Conservation (phyloP, 2,888 invertebrate species). For the Macrosoma leucophasiata region DNA sequence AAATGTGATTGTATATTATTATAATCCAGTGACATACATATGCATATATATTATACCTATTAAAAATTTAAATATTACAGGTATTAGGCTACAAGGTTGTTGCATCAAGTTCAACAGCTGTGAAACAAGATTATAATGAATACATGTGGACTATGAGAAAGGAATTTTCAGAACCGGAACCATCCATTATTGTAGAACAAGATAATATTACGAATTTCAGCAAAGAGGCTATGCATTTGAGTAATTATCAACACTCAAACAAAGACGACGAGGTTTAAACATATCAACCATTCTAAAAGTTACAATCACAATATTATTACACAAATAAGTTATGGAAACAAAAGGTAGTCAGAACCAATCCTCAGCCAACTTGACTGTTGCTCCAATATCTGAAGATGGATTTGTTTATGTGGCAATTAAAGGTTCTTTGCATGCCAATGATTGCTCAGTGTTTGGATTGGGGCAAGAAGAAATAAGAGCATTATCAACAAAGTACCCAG, state of each 20-base stretch:
- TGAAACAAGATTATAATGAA: constrained; percentile 92
- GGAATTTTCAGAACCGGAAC: constrained; percentile 89
- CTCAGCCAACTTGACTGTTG: constrained; percentile 39
- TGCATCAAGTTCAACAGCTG: constrained; percentile 89
- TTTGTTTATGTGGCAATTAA: constrained; percentile 86
- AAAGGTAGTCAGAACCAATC: constrained; percentile 52
- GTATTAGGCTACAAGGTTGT: constrained; percentile 92
- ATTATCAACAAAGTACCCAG: constrained; percentile 80
- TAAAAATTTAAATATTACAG: constrained; percentile 44
- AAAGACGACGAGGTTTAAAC: constrained; percentile 67
- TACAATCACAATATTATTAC: constrained; percentile 23
- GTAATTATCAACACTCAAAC: constrained; percentile 53
- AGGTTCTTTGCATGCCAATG: constrained; percentile 84
- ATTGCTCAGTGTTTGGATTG: constrained; percentile 86
- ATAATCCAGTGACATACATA: too few species aligned
- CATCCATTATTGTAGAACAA: constrained; percentile 77
- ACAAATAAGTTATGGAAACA: constrained; percentile 48
- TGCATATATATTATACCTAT: too few species aligned
- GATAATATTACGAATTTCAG: constrained; percentile 78
- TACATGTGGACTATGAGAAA: constrained; percentile 97
- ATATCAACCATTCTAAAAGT: constrained; percentile 22
- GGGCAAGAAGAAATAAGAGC: constrained; percentile 82
- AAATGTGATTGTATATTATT: too few species aligned
- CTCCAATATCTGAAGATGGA: constrained; percentile 66
- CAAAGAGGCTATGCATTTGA: constrained; percentile 75